Evolutionary conservation across 2,797 vertebrate species (phyloP).

Genomic region (Kryptopterus vitreolus): DNA sequence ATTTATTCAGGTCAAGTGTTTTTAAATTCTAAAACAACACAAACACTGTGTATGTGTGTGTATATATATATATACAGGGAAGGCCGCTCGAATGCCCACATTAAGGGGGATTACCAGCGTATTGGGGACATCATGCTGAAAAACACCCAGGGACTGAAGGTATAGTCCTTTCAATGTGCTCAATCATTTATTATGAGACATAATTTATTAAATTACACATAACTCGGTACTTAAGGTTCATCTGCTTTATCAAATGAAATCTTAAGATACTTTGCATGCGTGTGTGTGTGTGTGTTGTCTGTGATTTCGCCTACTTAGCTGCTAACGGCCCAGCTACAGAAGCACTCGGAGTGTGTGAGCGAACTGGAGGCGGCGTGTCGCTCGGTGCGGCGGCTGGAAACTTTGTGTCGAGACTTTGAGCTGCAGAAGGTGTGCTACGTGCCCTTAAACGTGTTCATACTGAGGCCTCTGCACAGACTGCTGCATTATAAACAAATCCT

Average conservation of each 20-base stretch:
- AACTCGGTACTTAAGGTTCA: neutral
- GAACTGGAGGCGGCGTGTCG: conserved; percentile 85
- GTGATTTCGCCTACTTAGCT: conserved; percentile 9
- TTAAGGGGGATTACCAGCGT: conserved; percentile 93
- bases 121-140: conserved; percentile 94
- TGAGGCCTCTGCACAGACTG: conserved; percentile 92
- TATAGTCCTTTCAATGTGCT: conserved; percentile 55
- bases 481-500: conserved; percentile 97
- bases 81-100: conserved; percentile 90
- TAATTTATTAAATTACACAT: neutral
- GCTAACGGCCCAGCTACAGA: conserved; percentile 78
- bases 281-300: no score
- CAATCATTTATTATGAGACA: neutral
- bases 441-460: conserved; percentile 92
- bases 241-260: neutral
- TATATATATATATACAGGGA: conserved; percentile 77
- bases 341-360: conserved; percentile 84
- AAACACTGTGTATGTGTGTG: neutral
- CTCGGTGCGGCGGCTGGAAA: conserved; percentile 82
- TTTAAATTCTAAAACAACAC: conserved; percentile 30
- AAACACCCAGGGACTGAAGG: conserved; percentile 91
- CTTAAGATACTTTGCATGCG: neutral
- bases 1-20: conserved; percentile 27
- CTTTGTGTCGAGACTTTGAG: conserved; percentile 90
- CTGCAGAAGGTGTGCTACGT: conserved; percentile 97